A percentile compares a stretch with the other conserved stretches of the same genome.
Conservation (phyloP, 2,113 vertebrate genomes). For the Nibea albiflora region DNA sequence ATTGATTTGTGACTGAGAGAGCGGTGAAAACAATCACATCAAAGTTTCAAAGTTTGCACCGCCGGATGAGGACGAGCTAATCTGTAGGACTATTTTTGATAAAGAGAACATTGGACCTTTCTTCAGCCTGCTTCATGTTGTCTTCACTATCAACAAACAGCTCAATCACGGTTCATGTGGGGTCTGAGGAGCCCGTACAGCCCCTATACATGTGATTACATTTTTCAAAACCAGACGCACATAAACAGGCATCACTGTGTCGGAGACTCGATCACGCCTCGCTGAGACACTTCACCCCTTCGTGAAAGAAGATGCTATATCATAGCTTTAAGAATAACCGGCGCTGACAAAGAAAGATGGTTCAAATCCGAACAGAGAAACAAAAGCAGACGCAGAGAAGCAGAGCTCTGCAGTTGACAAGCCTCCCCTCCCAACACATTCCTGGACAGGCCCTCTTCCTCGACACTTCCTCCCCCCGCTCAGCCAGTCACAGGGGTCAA, state of each 20-base stretch:
- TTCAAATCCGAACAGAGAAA: constrained; percentile 31
- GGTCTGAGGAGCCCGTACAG: background rate
- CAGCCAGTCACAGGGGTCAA: constrained; percentile 75
- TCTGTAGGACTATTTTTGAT: constrained; percentile 8
- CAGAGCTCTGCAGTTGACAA: constrained; percentile 54
- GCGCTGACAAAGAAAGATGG: constrained; percentile 11
- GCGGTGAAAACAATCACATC: constrained; percentile 16
- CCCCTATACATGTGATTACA: background rate
- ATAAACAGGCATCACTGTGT: background rate
- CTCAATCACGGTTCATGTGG: background rate
- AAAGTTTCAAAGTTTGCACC: background rate
- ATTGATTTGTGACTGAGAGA: background rate
- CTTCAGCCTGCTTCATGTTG: background rate
- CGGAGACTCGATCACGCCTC: background rate
- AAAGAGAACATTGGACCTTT: background rate
- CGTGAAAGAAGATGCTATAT: background rate
- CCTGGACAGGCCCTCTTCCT: constrained; percentile 86
- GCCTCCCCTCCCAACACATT: constrained; percentile 80
- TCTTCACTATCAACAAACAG: constrained; percentile 4
- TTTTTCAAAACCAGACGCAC: background rate
- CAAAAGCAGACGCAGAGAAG: constrained; percentile 36
- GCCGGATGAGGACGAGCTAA: constrained; percentile 13
- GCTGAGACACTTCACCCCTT: background rate
- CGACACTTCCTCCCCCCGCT: constrained; percentile 77
- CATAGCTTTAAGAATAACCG: constrained; percentile 1